A percentile compares a stretch with the other conserved stretches of the same genome.
phyloP scores from a whole-genome alignment of 2,797 vertebrate genomes.

The Phylloscopus collybita region DNA sequence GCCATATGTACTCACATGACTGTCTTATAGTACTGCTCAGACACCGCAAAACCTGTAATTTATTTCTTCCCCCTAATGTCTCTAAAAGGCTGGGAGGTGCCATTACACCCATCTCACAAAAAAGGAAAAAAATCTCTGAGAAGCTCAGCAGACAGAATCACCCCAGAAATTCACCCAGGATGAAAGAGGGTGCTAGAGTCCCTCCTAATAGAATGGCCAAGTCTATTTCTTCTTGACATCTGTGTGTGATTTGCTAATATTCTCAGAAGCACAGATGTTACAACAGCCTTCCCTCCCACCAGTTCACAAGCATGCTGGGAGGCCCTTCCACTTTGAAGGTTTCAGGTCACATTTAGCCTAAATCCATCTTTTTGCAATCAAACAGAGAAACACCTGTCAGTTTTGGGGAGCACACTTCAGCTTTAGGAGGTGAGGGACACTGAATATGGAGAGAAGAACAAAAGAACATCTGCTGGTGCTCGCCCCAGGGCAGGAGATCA shows the following conservation, averaged over 20 bases:
- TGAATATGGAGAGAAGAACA: constrained; percentile 23
- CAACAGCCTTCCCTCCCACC: constrained; percentile 13
- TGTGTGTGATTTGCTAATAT: constrained; percentile 24
- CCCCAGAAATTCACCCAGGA: neutral
- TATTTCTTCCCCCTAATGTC: neutral
- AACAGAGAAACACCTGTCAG: constrained; percentile 55
- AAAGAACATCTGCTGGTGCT: constrained; percentile 54
- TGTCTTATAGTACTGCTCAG: neutral
- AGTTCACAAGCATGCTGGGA: neutral
- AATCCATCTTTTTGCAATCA: constrained; percentile 41
- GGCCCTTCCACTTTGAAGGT: constrained; percentile 31
- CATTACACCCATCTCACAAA: neutral
- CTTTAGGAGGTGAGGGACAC: constrained; percentile 17
- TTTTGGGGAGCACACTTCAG: neutral
- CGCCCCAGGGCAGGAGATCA: constrained; percentile 22
- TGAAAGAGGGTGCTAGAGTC: neutral
- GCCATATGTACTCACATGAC: neutral
- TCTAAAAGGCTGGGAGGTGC: neutral
- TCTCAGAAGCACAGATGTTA: constrained; percentile 30
- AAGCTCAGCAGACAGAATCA: neutral
- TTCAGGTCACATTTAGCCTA: constrained; percentile 53
- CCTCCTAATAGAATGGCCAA: neutral
- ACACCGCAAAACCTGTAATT: neutral
- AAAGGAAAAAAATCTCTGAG: neutral
- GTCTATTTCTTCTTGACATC: neutral